Percentiles rank a stretch among this genome's conserved stretches.
phyloP scores from a whole-genome alignment of 2,888 invertebrate species.

The Patella depressa region DNA sequence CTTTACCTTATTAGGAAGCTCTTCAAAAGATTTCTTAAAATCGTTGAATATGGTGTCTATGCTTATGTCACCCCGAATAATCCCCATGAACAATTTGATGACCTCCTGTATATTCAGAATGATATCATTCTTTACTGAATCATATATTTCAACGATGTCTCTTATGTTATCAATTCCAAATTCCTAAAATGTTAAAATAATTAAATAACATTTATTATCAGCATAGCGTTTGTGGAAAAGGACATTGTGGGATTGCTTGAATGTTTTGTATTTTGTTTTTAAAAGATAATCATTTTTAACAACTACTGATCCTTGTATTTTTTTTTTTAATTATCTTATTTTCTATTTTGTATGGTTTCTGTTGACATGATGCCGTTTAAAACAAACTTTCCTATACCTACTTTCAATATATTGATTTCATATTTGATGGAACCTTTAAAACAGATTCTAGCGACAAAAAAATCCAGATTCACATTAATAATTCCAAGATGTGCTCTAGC shows the following conservation, averaged over 20 bases:
- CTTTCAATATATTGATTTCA: conserved; percentile 53
- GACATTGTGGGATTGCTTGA: too few relatives aligned
- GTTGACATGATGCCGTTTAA: too few relatives aligned
- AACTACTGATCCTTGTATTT: too few relatives aligned
- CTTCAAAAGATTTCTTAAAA: conserved; percentile 38
- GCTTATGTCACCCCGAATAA: conserved; percentile 37
- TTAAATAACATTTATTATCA: too few relatives aligned
- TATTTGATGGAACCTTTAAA: conserved; percentile 52
- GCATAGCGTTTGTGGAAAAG: too few relatives aligned
- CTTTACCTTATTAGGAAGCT: conserved; percentile 45
- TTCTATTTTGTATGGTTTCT: too few relatives aligned
- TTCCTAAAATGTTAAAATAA: conserved; percentile 16
- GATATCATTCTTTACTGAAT: conserved; percentile 31
- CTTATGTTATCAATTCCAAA: conserved; percentile 28
- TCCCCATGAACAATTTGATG: conserved; percentile 37
- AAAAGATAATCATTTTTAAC: too few relatives aligned
- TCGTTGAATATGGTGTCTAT: conserved; percentile 39
- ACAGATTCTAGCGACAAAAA: conserved; percentile 50
- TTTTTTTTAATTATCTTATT: too few relatives aligned
- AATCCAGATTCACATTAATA: conserved; percentile 45
- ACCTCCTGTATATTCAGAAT: conserved; percentile 33
- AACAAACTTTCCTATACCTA: conserved; percentile 19
- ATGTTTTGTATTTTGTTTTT: too few relatives aligned
- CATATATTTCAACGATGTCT: conserved; percentile 28
- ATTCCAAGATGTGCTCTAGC: conserved; percentile 50